These are phyloP conservation scores for Leptopilina boulardi DNA, from an alignment of 1,140 invertebrate genomes.

Conservation along the genomic window DNA sequence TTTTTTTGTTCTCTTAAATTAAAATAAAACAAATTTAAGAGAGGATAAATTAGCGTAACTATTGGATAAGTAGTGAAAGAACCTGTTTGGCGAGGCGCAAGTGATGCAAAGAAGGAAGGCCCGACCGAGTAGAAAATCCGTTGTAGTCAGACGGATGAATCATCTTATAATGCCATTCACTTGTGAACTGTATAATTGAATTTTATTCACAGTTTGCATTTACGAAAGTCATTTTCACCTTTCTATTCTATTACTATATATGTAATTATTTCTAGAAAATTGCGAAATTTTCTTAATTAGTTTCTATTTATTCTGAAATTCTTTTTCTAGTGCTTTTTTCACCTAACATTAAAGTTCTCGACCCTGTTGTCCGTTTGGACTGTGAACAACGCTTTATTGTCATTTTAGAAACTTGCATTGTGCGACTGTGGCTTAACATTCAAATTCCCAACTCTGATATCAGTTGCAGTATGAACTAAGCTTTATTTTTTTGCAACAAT, in stretches of 20 bases:
- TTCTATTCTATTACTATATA: neutral
- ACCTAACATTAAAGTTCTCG: neutral
- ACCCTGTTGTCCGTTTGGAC: no score
- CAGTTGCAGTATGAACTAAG: no score
- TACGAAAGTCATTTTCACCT: neutral
- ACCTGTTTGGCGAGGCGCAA: constrained; percentile 1
- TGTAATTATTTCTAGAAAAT: no score
- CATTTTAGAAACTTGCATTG: neutral
- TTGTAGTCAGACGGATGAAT: constrained; percentile 5
- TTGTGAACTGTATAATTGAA: neutral
- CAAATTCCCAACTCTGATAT: no score
- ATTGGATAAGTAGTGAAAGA: constrained; percentile 22
- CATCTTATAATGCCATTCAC: neutral
- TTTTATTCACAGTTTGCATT: constrained; percentile 10
- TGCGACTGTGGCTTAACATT: no score
- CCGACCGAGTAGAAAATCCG: constrained; percentile 12
- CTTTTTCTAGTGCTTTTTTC: no score
- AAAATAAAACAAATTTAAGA: neutral
- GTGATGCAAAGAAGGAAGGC: neutral
- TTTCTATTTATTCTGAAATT: no score
- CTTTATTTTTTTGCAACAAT: no score
- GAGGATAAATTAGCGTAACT: constrained; percentile 9
- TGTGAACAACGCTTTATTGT: no score
- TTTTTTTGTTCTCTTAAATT: neutral
- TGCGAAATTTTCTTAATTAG: no score